These are phyloP conservation scores for Drosophila nigrodunni DNA, from an alignment of 1,140 invertebrate species.

Conservation along the genomic window DNA sequence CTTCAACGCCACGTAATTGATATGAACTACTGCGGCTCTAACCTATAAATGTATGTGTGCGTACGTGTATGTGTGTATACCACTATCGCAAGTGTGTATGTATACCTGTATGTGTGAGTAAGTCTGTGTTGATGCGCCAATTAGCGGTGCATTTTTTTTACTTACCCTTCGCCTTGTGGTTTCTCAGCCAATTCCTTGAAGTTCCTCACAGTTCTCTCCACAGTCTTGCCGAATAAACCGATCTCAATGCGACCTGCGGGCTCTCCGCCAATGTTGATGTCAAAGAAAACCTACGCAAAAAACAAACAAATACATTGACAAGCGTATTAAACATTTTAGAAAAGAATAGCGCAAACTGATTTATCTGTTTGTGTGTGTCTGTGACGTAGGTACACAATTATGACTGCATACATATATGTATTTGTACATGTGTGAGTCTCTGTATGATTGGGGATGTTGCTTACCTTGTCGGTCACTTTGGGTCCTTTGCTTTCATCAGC, in stretches of 20 bases:
- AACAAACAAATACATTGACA: constrained; percentile 21
- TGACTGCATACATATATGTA: constrained; percentile 15
- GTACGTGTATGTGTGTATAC: constrained; percentile 5
- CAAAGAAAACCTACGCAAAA: constrained; percentile 94
- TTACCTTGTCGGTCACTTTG: constrained; percentile 91
- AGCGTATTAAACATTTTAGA: constrained; percentile 28
- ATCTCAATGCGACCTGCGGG: constrained; percentile 93
- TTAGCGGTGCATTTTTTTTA: constrained; percentile 22
- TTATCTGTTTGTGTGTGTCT: constrained; percentile 53
- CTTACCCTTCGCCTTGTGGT: constrained; percentile 89
- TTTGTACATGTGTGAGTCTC: not conserved
- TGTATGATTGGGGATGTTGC: constrained; percentile 30
- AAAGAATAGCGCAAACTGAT: constrained; percentile 47
- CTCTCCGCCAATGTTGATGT: constrained; percentile 94
- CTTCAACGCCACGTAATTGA: constrained; percentile 72
- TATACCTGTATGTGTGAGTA: constrained; percentile 16
- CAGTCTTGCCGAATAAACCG: constrained; percentile 97
- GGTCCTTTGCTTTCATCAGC: constrained; percentile 87
- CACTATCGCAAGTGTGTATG: not conserved
- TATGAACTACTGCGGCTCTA: constrained; percentile 51
- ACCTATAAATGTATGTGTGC: constrained; percentile 59
- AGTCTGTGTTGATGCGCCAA: constrained; percentile 24
- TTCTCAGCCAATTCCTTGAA: constrained; percentile 94
- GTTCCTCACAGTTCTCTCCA: constrained; percentile 97
- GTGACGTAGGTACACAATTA: constrained; percentile 42